Percentiles rank a stretch among this genome's conserved stretches.
Evolutionary conservation across 2,888 invertebrate genomes (phyloP).

Genomic region (Chalcosyrphus nemorum): DNA sequence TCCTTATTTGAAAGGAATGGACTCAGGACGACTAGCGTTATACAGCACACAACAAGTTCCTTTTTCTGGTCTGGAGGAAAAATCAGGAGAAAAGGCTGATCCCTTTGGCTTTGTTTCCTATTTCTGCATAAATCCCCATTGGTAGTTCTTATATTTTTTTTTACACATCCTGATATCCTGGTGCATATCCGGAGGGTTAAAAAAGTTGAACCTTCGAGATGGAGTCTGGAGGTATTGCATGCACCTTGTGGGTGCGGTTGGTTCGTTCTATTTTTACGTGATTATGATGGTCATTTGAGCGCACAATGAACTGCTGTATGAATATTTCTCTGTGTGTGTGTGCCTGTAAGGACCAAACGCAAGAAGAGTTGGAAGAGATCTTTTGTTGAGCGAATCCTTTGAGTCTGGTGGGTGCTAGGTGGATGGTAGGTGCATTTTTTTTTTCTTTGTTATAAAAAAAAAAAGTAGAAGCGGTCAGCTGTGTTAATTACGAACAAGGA

Average conservation of each 20-base stretch:
- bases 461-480: background rate
- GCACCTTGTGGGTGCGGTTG: background rate
- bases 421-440: background rate
- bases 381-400: background rate
- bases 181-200: background rate
- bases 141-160: constrained; percentile 4
- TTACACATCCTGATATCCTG: constrained; percentile 10
- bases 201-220: background rate
- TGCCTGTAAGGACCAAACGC: background rate
- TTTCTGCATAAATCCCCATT: constrained; percentile 1
- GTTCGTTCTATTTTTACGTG: background rate
- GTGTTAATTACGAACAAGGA: constrained; percentile 6
- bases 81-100: constrained; percentile 5
- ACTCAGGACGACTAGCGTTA: background rate
- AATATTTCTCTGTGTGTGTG: background rate
- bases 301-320: constrained; percentile 16
- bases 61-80: constrained; percentile 2
- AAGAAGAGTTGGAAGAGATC: background rate
- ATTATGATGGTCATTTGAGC: constrained; percentile 34
- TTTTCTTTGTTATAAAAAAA: too few relatives aligned
- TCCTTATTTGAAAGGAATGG: background rate
- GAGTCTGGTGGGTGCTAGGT: background rate
- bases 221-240: background rate
- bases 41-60: background rate
- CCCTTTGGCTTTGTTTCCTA: background rate